Base-by-base conservation (phyloP, 1,140 invertebrate genomes). In the Calosoma granatense region DNA sequence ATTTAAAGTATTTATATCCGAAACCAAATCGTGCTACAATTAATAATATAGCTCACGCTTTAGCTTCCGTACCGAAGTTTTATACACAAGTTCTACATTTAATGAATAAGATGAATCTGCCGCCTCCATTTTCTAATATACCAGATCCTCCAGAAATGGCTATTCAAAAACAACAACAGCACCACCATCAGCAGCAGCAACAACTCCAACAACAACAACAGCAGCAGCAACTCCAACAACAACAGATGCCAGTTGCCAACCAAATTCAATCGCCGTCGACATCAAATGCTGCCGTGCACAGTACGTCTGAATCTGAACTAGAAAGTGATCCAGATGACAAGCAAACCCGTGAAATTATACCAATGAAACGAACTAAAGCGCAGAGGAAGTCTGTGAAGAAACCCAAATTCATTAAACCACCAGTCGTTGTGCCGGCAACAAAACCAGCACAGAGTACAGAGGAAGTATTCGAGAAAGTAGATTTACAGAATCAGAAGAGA, bases 81-180 rank as follows among this genome's bases (percentile, higher is more conserved):
- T 96, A 96, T 69, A 84, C 79, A 20, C 92, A 89, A 79, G 86
- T 90, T 3, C 68, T 96, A 52, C 92, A 97, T 78, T 76, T 97
- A 22, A 96, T 97, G 92, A 96, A 96, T 68, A 92, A 88, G 76
- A 94, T 97, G 92, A 91, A 88, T 72, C 69, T 96, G 47, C 86
- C 88, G 26, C 81, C 83, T 57, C 93, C 93, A n/a, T 95, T 96
- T 76, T 78, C 82, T 30, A 67, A 75, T 66, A 69, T 81, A 26
- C 59, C 60, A 54, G 64, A 68, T 23, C 60, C 65, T 17, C 59
- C 64, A 26, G 53, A 64, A 22, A 20, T 26, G 19, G 51, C 47
- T 12, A 53, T 59, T 6, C 26, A 59, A 17, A 15, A 36, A 26
- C 41, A 47, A 47, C 20, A 15, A 14, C 23, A 15, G 12, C 20